These are phyloP conservation scores for Agonopterix subpropinquella DNA, from an alignment of 2,888 invertebrate species.

Conservation along the genomic window DNA sequence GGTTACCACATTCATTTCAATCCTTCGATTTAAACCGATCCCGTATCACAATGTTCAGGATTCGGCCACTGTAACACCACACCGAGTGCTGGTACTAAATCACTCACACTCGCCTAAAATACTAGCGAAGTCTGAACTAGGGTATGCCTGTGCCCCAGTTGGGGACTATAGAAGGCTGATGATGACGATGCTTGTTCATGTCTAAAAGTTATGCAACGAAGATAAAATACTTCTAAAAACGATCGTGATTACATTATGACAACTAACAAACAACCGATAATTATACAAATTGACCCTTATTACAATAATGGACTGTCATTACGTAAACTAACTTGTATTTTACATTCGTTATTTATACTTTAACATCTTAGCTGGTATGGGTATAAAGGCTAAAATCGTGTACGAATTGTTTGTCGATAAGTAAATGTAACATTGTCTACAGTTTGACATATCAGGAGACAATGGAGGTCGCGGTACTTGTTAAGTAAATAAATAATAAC, in stretches of 20 bases:
- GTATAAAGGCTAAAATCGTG: not conserved
- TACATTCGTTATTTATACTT: not conserved
- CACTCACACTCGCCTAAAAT: no score
- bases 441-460: not conserved
- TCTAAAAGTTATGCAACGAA: no score
- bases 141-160: no score
- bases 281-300: constrained; percentile 7
- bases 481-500: not conserved
- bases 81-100: no score
- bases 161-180: no score
- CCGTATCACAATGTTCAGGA: no score
- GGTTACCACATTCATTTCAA: no score
- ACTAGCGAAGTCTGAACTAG: no score
- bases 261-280: constrained; percentile 5
- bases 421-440: not conserved
- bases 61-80: no score
- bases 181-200: no score
- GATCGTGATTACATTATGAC: constrained; percentile 5
- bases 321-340: not conserved
- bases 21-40: no score
- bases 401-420: not conserved
- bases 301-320: constrained; percentile 7
- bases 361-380: not conserved
- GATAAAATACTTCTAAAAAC: no score
- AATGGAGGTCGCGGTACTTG: not conserved